Conservation (phyloP, 2,888 invertebrate genomes). For the Drosophila melanosoma region DNA sequence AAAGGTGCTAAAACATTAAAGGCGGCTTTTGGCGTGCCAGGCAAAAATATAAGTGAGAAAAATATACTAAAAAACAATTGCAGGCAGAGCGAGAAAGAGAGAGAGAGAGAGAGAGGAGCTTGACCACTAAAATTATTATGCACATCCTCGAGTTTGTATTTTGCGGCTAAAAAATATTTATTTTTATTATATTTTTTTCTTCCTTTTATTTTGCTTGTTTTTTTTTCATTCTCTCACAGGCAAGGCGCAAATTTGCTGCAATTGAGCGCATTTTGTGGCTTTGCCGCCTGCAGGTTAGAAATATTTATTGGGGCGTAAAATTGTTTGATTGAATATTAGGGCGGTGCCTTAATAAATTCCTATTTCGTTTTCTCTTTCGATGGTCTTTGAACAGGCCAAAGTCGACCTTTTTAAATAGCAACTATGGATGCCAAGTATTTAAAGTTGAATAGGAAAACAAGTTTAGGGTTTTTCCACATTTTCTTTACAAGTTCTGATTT, state of each 20-base stretch:
- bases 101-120: not conserved
- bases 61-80: not conserved
- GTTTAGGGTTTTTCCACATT: not conserved
- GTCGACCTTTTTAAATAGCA: conserved; percentile 17
- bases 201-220: conserved; percentile 2
- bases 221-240: conserved; percentile 5
- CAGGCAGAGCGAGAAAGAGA: not conserved
- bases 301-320: conserved; percentile 74
- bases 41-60: conserved; percentile 22
- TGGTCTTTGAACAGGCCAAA: conserved; percentile 13
- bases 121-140: conserved; percentile 24
- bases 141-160: conserved; percentile 43
- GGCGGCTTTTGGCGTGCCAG: conserved; percentile 45
- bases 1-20: conserved; percentile 66
- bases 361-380: conserved; percentile 36
- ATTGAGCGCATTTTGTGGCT: conserved; percentile 63
- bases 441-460: not conserved
- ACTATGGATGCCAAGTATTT: not conserved
- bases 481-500: not conserved
- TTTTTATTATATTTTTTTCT: conserved; percentile 41
- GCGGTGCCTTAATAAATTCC: conserved; percentile 39
- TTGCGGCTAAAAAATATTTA: conserved; percentile 45
- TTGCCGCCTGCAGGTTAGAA: conserved; percentile 64
- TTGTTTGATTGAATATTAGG: conserved; percentile 80
- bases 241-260: conserved; percentile 70